Evolutionary conservation across 2,797 vertebrate species (phyloP).

Genomic region (Arrhamphus sclerolepis): DNA sequence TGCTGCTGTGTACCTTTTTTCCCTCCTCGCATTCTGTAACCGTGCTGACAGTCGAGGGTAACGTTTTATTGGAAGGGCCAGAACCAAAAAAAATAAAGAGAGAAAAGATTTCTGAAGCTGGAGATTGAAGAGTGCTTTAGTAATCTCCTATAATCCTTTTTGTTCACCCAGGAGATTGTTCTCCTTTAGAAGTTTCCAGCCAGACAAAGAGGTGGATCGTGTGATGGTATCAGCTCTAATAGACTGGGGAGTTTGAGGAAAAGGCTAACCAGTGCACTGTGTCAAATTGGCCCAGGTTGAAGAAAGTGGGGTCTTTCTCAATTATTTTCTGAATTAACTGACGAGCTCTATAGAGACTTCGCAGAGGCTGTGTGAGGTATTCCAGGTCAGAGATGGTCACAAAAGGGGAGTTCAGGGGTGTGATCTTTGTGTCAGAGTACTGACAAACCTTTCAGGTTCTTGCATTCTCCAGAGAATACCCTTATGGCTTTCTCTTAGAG

Average conservation of each 20-base stretch:
- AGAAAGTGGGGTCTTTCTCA: conserved; percentile 67
- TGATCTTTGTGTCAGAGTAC: conserved; percentile 38
- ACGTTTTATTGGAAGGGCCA: conserved; percentile 54
- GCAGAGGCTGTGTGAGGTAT: conserved; percentile 39
- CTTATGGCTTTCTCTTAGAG: conserved; percentile 13
- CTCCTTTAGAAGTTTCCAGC: conserved; percentile 78
- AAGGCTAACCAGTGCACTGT: conserved; percentile 77
- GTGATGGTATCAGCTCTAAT: conserved; percentile 78
- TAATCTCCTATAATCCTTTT: conserved; percentile 82
- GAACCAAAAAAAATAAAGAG: too few species aligned
- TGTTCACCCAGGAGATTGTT: conserved; percentile 79
- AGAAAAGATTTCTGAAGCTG: conserved; percentile 60
- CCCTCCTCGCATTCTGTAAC: conserved; percentile 4
- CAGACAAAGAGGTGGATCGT: conserved; percentile 77
- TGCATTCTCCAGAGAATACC: conserved; percentile 32
- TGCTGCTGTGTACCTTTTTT: conserved; percentile 23
- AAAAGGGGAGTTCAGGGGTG: conserved; percentile 41
- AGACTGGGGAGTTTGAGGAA: conserved; percentile 77
- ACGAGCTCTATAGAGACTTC: conserved; percentile 57
- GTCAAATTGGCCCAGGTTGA: conserved; percentile 73
- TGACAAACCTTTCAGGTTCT: conserved; percentile 40
- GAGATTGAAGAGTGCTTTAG: conserved; percentile 70
- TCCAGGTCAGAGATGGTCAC: conserved; percentile 31
- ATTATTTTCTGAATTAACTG: conserved; percentile 78
- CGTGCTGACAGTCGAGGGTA: conserved; percentile 45